Evolutionary conservation across 2,888 invertebrate genomes (phyloP), one percentile per base, ranked within the genome.

Genomic region (Morpho deidamia): DNA sequence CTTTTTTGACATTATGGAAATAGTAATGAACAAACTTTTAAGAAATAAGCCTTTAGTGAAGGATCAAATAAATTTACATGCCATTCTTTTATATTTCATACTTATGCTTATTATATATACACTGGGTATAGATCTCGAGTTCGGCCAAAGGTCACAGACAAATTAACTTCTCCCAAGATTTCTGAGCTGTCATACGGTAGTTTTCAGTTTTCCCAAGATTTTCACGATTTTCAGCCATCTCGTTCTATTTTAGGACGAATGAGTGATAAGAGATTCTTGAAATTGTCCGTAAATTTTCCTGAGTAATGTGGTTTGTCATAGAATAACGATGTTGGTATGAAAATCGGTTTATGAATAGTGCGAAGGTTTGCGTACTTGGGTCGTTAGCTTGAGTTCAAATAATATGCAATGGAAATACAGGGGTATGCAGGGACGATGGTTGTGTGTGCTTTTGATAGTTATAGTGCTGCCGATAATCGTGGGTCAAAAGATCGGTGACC

Each of bases 401-500:
- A 89, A 81, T 81, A 90, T 90, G 90, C 79, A 76, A 88, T 89
- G 88, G 89, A 78, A 76, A 77, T 72, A 65, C 74, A 78, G 69
- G 69, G 71, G 76, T 61, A 78, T 76, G 80, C 78, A 72, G 70
- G 77, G 78, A 73, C 77, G 72, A 70, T 84, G 84, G 80, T 62
- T 84, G 67, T 80, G 73, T 70, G 70, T 67, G 57, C 55, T 80
- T 58, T 59, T 82, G 59, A 64, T 74, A 51, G 54, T 78, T 46
- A 63, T 72, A 14, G 62, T 81, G 46, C 74, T 73, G 52, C 69
- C 76, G 41, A 55, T 83, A 51, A 65, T 76, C 11, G 59, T 68
- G 8, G 77, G 82, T n/a, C 87, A 87, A 69, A 86, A 91, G 62
- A 87, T 92, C 71, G 91, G 92, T 81, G 94, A 97, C 90, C 97